These are phyloP conservation scores for Epirrita christyi DNA, from an alignment of 2,888 invertebrate species.

Conservation along the genomic window DNA sequence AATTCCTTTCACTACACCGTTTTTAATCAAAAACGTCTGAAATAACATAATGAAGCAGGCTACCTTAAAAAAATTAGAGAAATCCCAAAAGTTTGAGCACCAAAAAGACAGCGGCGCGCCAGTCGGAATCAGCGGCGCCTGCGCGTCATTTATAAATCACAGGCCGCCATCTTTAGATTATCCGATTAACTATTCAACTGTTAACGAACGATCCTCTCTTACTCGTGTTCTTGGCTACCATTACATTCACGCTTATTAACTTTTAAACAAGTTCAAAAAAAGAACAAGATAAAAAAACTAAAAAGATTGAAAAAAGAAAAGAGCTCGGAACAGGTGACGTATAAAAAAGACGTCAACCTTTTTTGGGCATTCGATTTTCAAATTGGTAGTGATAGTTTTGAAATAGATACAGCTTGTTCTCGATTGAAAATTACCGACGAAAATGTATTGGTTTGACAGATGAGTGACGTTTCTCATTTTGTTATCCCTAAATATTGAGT, in stretches of 20 bases:
- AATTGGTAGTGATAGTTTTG: conserved; percentile 57
- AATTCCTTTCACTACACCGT: too few species aligned
- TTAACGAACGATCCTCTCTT: conserved; percentile 61
- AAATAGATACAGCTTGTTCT: conserved; percentile 58
- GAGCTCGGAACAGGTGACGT: conserved; percentile 40
- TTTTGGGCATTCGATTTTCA: conserved; percentile 47
- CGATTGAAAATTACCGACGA: conserved; percentile 41
- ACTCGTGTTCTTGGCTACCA: conserved; percentile 59
- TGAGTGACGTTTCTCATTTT: conserved; percentile 60
- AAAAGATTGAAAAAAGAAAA: conserved; percentile 28
- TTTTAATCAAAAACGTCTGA: too few species aligned
- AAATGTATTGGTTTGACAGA: conserved; percentile 43
- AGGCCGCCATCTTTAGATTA: conserved; percentile 72
- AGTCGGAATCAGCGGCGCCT: conserved; percentile 67
- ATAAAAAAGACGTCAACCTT: conserved; percentile 43
- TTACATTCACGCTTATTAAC: conserved; percentile 63
- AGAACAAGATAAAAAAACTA: conserved; percentile 25
- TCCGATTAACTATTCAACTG: conserved; percentile 75
- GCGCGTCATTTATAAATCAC: conserved; percentile 71
- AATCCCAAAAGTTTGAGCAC: conserved; percentile 58
- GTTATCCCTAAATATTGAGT: conserved; percentile 31
- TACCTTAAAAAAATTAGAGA: neutral
- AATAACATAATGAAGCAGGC: too few species aligned
- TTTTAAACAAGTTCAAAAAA: conserved; percentile 43
- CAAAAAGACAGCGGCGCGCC: conserved; percentile 49